Conservation (phyloP, 2,888 invertebrate species). For the Meteorus colon region DNA sequence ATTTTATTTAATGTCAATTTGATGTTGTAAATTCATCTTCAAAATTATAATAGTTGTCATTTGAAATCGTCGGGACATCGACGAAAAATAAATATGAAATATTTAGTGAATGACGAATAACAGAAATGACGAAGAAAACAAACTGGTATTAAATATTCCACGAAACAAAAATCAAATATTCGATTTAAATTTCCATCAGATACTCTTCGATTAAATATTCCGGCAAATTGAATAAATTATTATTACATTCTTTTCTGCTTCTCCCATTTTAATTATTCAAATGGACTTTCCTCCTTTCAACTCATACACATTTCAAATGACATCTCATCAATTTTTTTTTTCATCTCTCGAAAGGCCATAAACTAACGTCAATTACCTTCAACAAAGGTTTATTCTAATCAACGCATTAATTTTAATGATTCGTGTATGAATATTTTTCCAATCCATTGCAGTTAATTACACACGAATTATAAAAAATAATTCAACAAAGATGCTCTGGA, state of each 20-base stretch:
- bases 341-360: background rate
- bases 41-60: background rate
- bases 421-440: background rate
- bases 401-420: background rate
- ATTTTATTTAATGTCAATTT: background rate
- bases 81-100: background rate
- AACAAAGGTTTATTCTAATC: background rate
- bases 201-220: background rate
- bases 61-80: background rate
- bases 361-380: background rate
- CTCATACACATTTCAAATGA: background rate
- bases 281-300: background rate
- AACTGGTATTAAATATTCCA: background rate
- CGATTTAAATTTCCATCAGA: background rate
- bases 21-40: background rate
- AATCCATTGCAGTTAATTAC: too few species aligned
- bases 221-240: background rate
- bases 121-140: background rate
- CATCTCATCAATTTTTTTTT: background rate
- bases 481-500: background rate
- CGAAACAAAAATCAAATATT: background rate
- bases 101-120: background rate
- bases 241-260: background rate
- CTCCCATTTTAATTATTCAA: background rate
- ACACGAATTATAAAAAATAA: background rate